These are phyloP conservation scores for Sinelater perroti DNA, from an alignment of 2,888 invertebrate genomes.

Conservation along the genomic window DNA sequence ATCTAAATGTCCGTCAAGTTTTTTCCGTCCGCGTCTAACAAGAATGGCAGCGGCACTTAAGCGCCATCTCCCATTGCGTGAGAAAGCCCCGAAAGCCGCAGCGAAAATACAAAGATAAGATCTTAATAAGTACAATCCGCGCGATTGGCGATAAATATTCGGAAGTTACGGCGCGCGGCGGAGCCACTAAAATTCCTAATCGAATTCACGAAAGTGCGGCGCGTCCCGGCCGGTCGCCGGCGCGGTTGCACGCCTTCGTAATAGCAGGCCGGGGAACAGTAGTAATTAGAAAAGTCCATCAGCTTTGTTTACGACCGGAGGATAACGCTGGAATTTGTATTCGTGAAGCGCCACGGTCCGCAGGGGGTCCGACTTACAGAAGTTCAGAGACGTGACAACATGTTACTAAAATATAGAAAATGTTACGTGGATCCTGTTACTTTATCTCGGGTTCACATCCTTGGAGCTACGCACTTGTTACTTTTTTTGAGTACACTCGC, in stretches of 20 bases:
- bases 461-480: slow-evolving; percentile 15
- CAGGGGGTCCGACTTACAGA: slow-evolving; percentile 53
- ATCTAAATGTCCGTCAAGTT: slow-evolving; percentile 21
- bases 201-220: slow-evolving; percentile 29
- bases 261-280: slow-evolving; percentile 44
- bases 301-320: slow-evolving; percentile 49
- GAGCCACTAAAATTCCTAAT: slow-evolving; percentile 31
- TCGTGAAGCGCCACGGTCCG: slow-evolving; percentile 51
- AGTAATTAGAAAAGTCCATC: slow-evolving; percentile 56
- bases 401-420: slow-evolving; percentile 56
- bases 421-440: slow-evolving; percentile 41
- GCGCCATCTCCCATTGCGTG: slow-evolving; percentile 26
- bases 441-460: slow-evolving; percentile 35
- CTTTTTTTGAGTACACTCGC: slow-evolving; percentile 2
- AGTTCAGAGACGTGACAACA: slow-evolving; percentile 58
- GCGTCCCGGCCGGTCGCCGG: slow-evolving; percentile 11
- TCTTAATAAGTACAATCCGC: slow-evolving; percentile 35
- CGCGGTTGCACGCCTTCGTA: slow-evolving; percentile 23
- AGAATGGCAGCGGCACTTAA: slow-evolving; percentile 5
- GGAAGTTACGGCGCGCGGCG: slow-evolving; percentile 27
- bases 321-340: slow-evolving; percentile 53
- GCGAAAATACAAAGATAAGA: slow-evolving; percentile 36
- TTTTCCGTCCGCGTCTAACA: slow-evolving; percentile 7
- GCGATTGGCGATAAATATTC: slow-evolving; percentile 39
- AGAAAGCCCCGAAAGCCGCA: slow-evolving; percentile 23